Percentiles rank a stretch among this genome's conserved stretches.
phyloP scores from a whole-genome alignment of 2,113 vertebrate genomes.

The Rhagologus leucostigma region DNA sequence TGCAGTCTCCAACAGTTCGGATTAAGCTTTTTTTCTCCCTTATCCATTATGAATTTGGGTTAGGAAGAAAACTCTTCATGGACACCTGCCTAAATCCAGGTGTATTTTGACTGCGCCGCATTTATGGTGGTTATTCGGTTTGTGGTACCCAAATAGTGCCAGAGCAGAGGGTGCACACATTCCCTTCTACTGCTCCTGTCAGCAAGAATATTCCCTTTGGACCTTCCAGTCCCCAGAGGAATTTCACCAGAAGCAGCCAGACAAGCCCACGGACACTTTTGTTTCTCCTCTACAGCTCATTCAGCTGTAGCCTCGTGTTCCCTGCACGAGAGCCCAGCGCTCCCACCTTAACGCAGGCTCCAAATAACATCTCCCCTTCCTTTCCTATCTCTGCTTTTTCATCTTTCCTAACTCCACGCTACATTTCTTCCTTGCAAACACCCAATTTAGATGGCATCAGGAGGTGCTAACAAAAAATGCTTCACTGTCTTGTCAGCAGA shows the following conservation, averaged over 20 bases:
- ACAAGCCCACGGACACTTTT: neutral
- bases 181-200: neutral
- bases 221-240: neutral
- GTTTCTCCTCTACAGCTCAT: neutral
- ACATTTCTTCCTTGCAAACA: slow-evolving; percentile 9
- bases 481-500: slow-evolving; percentile 15
- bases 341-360: neutral
- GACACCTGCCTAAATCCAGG: neutral
- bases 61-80: neutral
- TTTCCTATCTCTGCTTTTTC: neutral
- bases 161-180: no score
- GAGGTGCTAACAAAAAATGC: neutral
- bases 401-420: neutral
- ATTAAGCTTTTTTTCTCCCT: neutral
- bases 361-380: neutral
- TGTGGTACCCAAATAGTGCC: neutral
- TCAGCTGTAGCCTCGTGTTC: neutral
- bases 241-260: neutral
- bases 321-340: neutral
- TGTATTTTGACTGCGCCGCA: neutral
- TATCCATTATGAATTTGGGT: neutral
- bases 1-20: neutral
- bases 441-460: neutral
- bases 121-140: neutral
- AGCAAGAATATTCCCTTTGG: neutral